Conservation (phyloP, 2,113 vertebrate genomes). For the Holacanthus passer region DNA sequence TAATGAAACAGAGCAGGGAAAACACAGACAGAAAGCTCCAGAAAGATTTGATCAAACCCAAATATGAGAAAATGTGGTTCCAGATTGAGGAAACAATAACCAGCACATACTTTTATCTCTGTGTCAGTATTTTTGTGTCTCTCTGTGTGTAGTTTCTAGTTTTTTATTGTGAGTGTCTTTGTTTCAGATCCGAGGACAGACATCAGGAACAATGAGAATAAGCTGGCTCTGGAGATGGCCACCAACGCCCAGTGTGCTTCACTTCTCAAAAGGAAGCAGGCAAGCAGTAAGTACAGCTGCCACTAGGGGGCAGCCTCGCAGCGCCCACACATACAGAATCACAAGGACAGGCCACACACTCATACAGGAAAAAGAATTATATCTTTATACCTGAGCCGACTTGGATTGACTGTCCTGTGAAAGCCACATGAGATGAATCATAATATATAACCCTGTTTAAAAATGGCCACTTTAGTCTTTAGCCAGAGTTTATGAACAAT, state of each 20-base stretch:
- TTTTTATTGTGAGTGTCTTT: neutral
- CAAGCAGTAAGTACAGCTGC: conserved; percentile 77
- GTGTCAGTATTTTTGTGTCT: neutral
- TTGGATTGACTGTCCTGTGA: neutral
- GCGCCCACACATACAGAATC: neutral
- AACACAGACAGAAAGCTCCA: neutral
- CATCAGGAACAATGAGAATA: conserved; percentile 96
- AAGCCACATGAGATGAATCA: neutral
- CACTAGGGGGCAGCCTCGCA: conserved; percentile 26
- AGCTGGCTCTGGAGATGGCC: conserved; percentile 95
- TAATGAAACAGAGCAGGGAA: neutral
- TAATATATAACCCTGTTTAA: neutral
- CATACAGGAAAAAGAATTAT: neutral
- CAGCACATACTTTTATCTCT: neutral
- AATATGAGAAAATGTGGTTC: neutral
- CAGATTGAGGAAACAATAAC: neutral
- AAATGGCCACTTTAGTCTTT: neutral
- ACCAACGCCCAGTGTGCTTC: conserved; percentile 94
- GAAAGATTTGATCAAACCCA: neutral
- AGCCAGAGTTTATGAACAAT: neutral
- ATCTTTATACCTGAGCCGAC: neutral
- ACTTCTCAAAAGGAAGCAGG: conserved; percentile 92
- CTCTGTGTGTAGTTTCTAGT: neutral
- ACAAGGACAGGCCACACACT: neutral
- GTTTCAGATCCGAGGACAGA: conserved; percentile 91